These are phyloP conservation scores for Adela reaumurella DNA, from an alignment of 2,888 invertebrate species.

Conservation along the genomic window DNA sequence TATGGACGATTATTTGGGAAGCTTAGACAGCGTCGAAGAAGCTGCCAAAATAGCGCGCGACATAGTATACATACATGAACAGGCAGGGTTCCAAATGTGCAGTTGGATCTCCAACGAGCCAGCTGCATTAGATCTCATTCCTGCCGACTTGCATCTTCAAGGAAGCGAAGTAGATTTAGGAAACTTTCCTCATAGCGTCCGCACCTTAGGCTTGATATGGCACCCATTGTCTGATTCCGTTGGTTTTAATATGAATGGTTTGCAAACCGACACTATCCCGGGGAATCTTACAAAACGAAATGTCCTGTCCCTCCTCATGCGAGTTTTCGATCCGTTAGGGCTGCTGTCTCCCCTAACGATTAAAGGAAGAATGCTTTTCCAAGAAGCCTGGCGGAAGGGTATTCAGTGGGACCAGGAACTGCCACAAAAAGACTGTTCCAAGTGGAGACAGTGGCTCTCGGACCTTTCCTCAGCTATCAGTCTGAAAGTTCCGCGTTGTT, in stretches of 20 bases:
- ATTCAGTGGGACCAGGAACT: slow-evolving; percentile 3
- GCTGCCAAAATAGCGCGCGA: not conserved
- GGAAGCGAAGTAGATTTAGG: not conserved
- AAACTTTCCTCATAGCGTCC: not conserved
- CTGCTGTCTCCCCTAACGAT: not conserved
- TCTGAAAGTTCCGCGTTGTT: not conserved
- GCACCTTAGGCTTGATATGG: not conserved
- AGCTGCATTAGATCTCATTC: not conserved
- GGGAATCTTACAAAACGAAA: not conserved
- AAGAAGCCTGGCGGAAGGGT: slow-evolving; percentile 2
- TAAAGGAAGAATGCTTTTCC: slow-evolving; percentile 2
- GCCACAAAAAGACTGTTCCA: not conserved
- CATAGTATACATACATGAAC: not conserved
- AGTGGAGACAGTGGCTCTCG: slow-evolving; percentile 13
- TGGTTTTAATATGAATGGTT: not conserved
- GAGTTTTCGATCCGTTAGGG: slow-evolving; percentile 2
- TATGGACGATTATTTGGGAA: slow-evolving; percentile 4
- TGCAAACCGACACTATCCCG: not conserved
- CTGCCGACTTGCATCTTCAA: not conserved
- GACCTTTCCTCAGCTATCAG: slow-evolving; percentile 5
- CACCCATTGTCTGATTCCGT: not conserved
- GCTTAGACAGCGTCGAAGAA: not conserved
- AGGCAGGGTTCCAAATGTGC: not conserved
- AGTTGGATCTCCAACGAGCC: not conserved
- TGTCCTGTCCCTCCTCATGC: not conserved